These are phyloP conservation scores for Opisthocomus hoazin DNA, from an alignment of 2,113 vertebrate genomes.

Conservation along the genomic window DNA sequence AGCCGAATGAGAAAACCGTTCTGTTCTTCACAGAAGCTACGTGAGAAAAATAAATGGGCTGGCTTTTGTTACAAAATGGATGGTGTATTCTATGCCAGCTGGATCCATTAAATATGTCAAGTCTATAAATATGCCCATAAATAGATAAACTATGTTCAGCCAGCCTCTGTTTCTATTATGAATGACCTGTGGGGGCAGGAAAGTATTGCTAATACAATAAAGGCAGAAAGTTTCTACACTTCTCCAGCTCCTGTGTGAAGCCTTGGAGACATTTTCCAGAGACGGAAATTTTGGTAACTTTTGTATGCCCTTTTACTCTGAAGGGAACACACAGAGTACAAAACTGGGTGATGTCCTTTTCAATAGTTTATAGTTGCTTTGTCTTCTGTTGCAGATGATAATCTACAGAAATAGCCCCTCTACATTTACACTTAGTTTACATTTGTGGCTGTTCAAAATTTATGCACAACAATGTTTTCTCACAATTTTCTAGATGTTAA, in stretches of 20 bases:
- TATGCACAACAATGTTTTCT: not conserved
- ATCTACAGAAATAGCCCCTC: not conserved
- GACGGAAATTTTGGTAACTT: not conserved
- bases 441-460: not conserved
- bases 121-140: not conserved
- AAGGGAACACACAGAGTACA: not conserved
- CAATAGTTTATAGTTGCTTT: not conserved
- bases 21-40: not conserved
- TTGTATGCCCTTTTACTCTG: not conserved
- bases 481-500: not conserved
- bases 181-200: not conserved
- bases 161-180: not conserved
- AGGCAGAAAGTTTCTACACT: not conserved
- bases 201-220: not conserved
- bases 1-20: not conserved
- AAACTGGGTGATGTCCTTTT: not conserved
- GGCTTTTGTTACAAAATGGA: not conserved
- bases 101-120: not conserved
- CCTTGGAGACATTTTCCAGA: not conserved
- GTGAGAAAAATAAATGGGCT: accelerated
- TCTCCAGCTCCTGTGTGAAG: not conserved
- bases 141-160: not conserved
- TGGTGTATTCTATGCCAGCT: not conserved
- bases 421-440: not conserved
- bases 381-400: not conserved